Percentiles rank a stretch among this genome's conserved stretches.
phyloP scores from a whole-genome alignment of 2,797 vertebrate genomes.

The Cyprinella venusta region DNA sequence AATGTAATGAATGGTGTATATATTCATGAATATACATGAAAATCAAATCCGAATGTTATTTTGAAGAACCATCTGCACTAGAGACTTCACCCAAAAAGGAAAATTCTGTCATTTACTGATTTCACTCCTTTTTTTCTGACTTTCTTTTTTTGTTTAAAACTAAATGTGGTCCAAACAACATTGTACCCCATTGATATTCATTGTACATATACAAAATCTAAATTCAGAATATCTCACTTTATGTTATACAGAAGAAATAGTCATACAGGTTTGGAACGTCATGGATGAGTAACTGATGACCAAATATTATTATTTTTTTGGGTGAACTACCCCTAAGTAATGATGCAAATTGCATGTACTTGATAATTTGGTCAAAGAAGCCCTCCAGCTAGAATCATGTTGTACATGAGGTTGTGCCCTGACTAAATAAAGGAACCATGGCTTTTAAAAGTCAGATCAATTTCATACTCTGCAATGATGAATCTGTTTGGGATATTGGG shows the following conservation, averaged over 20 bases:
- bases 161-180: background rate
- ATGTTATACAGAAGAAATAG: background rate
- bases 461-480: conserved; percentile 78
- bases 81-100: background rate
- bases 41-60: background rate
- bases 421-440: conserved; percentile 80
- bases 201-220: background rate
- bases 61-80: background rate
- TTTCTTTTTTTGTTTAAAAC: background rate
- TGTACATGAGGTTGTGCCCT: conserved; percentile 52
- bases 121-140: background rate
- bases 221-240: background rate
- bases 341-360: background rate
- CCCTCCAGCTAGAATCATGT: conserved; percentile 40
- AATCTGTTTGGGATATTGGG: conserved; percentile 63
- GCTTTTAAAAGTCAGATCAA: conserved; percentile 77
- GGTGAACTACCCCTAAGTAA: background rate
- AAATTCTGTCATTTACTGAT: background rate
- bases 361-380: conserved; percentile 11
- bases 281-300: background rate
- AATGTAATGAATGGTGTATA: no score
- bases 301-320: background rate
- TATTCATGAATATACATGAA: no score
- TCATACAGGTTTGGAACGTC: background rate
- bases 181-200: background rate